Evolutionary conservation across 2,888 invertebrate genomes (phyloP), one percentile per base, ranked within the genome.

Genomic region (Amaurobius ferox): DNA sequence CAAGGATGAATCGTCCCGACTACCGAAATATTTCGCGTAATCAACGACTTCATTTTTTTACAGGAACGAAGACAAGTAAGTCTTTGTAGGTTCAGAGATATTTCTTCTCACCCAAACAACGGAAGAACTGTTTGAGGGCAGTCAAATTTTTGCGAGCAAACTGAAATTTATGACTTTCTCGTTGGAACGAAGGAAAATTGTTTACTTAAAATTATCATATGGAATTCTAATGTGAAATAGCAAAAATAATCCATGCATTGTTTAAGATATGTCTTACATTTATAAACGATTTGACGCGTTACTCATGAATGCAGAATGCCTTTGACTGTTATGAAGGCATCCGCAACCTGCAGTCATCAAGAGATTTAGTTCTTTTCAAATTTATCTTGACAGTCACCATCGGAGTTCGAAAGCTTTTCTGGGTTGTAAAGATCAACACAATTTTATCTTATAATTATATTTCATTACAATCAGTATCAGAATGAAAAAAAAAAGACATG

Each of bases 151-250:
- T 55, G 2, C 5, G 55, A 11, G 55, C 3, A 11, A 55, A 23
- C 23, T 23, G 11, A 55, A 55, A 55, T 55, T 55, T 23, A 55
- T 55, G 55, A 55, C 55, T 55, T 55, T 55, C 55, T 23, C 11
- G 19, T 19, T 23, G 23, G 19, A 19, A 5, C 55, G 19, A 55
- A 23, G 23, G 23, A 55, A 55, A 55, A 55, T 55, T 55, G 55
- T 55, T 55, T 55, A 55, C 55, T 55, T 55, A 55, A 19, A 55
- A 55, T 55, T 55, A 55, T 55, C 55, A 55, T 23, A 55, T 55
- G 55, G 55, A 23, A 23, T 23, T 23, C 19, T 5, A 55, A 23
- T 23, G 23, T 9, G 9, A 35, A 35, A 35, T 35, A 7, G 35
- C 35, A 7, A 35, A 55, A 55, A 55, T 55, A 55, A 55, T 23